Conservation (phyloP, 2,797 vertebrate species). For the Mareca penelope region DNA sequence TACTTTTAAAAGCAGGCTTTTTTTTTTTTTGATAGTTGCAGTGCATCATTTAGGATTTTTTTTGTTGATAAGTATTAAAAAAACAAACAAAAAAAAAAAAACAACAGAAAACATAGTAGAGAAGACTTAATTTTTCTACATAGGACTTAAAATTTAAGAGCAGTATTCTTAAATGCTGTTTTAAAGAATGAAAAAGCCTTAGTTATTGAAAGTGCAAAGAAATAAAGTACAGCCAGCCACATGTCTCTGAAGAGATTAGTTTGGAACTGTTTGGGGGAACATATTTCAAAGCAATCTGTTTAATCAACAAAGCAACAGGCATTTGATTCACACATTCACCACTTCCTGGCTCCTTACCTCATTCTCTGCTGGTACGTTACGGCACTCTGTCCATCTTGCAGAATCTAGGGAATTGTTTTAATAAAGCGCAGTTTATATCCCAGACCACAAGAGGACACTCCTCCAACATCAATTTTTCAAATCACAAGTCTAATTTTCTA, state of each 20-base stretch:
- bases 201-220: conserved; percentile 53
- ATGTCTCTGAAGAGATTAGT: conserved; percentile 53
- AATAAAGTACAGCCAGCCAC: conserved; percentile 55
- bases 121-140: conserved; percentile 23
- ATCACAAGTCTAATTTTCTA: background rate
- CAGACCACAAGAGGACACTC: conserved; percentile 61
- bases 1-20: conserved; percentile 35
- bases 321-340: conserved; percentile 73
- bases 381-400: conserved; percentile 73
- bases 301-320: conserved; percentile 76
- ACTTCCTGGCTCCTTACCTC: conserved; percentile 76
- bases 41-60: background rate
- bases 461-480: conserved; percentile 3
- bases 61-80: background rate
- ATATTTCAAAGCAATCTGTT: conserved; percentile 76
- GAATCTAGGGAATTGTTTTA: conserved; percentile 71
- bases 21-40: background rate
- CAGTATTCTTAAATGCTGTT: conserved; percentile 40
- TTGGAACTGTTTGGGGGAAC: conserved; percentile 72
- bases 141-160: conserved; percentile 44
- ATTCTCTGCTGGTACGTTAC: conserved; percentile 51
- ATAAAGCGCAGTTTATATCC: conserved; percentile 52
- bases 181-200: conserved; percentile 33
- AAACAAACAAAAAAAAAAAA: conserved; percentile 42
- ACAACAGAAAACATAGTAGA: conserved; percentile 1